Evolutionary conservation across 2,797 vertebrate genomes (phyloP).

Genomic region (Silurus lanzhouensis): DNA sequence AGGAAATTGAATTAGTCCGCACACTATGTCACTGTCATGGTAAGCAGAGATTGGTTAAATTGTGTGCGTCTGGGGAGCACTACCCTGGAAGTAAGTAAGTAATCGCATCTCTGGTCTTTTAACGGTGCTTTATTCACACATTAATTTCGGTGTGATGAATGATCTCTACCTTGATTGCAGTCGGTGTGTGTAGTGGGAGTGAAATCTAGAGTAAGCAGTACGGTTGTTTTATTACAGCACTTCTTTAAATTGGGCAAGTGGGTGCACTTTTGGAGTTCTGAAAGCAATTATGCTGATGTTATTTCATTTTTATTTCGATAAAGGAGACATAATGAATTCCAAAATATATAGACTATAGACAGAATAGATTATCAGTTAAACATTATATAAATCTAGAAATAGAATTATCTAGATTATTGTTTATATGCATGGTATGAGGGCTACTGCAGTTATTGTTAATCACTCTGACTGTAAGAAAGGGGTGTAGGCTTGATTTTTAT

Average conservation of each 20-base stretch:
- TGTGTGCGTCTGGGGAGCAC: conserved; percentile 78
- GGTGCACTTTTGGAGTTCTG: not conserved
- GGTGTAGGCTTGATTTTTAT: conserved; percentile 4
- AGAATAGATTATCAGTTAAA: conserved; percentile 48
- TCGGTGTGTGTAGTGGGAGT: conserved; percentile 76
- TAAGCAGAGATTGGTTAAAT: conserved; percentile 85
- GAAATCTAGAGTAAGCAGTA: conserved; percentile 16
- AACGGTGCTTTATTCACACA: conserved; percentile 65
- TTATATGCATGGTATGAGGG: not conserved
- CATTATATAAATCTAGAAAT: not conserved
- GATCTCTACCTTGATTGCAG: conserved; percentile 74
- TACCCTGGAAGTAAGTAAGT: conserved; percentile 69
- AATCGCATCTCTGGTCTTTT: conserved; percentile 74
- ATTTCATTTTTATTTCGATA: not conserved
- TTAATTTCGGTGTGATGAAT: conserved; percentile 73
- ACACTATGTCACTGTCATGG: conserved; percentile 77
- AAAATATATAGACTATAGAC: not conserved
- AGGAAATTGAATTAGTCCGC: conserved; percentile 85
- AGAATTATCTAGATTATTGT: not conserved
- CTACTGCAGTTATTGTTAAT: not conserved
- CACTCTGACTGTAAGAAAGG: not conserved
- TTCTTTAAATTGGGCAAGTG: conserved; percentile 1
- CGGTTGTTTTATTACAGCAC: not conserved
- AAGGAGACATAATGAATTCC: not conserved
- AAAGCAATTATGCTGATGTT: not conserved